These are phyloP conservation scores for Raillietiella orientalis DNA, from an alignment of 2,888 invertebrate genomes.

Conservation along the genomic window DNA sequence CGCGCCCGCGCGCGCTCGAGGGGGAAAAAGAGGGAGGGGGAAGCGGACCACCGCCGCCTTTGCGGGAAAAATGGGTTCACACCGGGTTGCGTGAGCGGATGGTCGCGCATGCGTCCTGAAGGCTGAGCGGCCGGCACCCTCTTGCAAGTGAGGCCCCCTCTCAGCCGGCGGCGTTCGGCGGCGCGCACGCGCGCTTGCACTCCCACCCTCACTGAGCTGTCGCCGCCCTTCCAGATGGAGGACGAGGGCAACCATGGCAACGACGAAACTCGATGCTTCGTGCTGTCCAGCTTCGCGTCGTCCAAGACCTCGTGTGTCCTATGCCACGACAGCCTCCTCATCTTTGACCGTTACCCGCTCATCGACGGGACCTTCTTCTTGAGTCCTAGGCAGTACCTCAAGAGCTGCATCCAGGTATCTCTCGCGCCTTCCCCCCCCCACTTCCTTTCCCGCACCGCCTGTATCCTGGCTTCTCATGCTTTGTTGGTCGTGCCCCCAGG, in stretches of 20 bases:
- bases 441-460: neutral
- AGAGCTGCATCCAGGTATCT: slow-evolving; percentile 49
- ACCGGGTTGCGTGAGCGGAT: too few relatives aligned
- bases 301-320: slow-evolving; percentile 15
- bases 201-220: too few relatives aligned
- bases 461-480: neutral
- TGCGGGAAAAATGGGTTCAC: too few relatives aligned
- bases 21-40: slow-evolving; percentile 3
- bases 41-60: slow-evolving; percentile 1
- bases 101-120: too few relatives aligned
- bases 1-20: too few relatives aligned
- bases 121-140: too few relatives aligned
- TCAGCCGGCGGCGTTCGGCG: too few relatives aligned
- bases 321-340: slow-evolving; percentile 48
- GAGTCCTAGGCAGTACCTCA: slow-evolving; percentile 66
- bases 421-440: slow-evolving; percentile 2
- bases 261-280: slow-evolving; percentile 86
- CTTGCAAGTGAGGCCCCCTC: too few relatives aligned
- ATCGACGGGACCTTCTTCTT: slow-evolving; percentile 95
- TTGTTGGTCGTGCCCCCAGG: slow-evolving; percentile 17
- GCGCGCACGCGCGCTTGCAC: too few relatives aligned
- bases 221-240: slow-evolving; percentile 33
- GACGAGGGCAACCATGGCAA: slow-evolving; percentile 95
- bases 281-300: slow-evolving; percentile 70
- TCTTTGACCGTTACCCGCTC: slow-evolving; percentile 40